These are phyloP conservation scores for Podarcis muralis DNA, from an alignment of 2,113 vertebrate species.

Conservation along the genomic window DNA sequence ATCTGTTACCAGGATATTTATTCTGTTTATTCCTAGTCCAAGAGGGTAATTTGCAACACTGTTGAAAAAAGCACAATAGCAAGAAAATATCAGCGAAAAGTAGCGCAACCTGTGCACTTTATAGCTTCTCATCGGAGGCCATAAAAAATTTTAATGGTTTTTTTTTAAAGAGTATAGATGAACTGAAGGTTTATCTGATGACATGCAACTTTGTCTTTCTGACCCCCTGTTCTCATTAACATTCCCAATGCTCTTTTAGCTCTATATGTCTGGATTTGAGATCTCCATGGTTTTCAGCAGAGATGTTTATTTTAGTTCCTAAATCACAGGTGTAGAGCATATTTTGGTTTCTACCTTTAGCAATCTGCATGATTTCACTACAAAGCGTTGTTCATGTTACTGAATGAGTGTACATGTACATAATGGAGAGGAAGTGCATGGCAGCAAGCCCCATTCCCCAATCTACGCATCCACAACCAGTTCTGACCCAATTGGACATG, in stretches of 20 bases:
- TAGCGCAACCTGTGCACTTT: not conserved
- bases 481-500: not conserved
- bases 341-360: not conserved
- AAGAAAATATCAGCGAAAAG: not conserved
- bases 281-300: not conserved
- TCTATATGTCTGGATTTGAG: not conserved
- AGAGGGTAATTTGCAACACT: slow-evolving; percentile 88
- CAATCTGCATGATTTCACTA: not conserved
- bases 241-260: not conserved
- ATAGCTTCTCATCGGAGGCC: not conserved
- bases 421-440: too few relatives aligned
- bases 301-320: not conserved
- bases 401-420: too few relatives aligned
- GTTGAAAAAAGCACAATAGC: slow-evolving; percentile 33
- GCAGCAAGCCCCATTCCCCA: too few relatives aligned
- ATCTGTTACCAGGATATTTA: slow-evolving; percentile 83
- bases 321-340: not conserved
- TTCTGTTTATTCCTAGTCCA: slow-evolving; percentile 87
- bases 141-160: not conserved
- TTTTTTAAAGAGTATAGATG: slow-evolving; percentile 3
- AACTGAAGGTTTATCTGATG: not conserved
- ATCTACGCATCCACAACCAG: too few relatives aligned
- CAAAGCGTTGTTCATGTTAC: too few relatives aligned
- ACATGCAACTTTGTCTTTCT: not conserved
- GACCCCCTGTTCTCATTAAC: not conserved